A percentile compares a stretch with the other conserved stretches of the same genome.
Conservation (phyloP, 2,113 vertebrate genomes). For the Ageneiosus marmoratus region DNA sequence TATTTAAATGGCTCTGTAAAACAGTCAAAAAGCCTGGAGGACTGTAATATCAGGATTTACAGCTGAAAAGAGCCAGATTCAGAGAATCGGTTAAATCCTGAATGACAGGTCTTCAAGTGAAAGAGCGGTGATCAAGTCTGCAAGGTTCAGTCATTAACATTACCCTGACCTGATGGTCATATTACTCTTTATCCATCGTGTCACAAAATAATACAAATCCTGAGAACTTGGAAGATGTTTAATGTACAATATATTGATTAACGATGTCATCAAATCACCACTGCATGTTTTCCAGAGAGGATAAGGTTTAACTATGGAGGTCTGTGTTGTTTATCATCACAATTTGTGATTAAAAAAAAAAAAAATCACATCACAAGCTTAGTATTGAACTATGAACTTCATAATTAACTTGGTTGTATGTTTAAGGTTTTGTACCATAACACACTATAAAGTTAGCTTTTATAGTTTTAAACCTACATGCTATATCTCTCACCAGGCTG, state of each 20-base stretch:
- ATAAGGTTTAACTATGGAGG: conserved; percentile 7
- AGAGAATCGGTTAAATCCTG: conserved; percentile 50
- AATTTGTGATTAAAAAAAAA: neutral
- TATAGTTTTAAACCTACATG: neutral
- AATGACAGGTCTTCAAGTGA: conserved; percentile 50
- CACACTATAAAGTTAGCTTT: neutral
- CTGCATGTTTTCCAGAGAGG: conserved; percentile 17
- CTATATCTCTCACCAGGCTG: neutral
- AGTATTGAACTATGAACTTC: neutral
- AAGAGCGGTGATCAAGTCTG: conserved; percentile 26
- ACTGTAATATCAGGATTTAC: conserved; percentile 55
- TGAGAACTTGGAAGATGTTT: neutral
- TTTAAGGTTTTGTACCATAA: neutral
- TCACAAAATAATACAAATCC: neutral
- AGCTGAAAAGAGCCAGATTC: conserved; percentile 55
- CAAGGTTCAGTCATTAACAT: conserved; percentile 36
- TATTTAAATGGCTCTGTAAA: conserved; percentile 58
- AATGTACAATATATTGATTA: conserved; percentile 27
- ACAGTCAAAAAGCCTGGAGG: conserved; percentile 51
- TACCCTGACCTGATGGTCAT: conserved; percentile 7
- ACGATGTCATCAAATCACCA: conserved; percentile 18
- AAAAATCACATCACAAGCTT: neutral
- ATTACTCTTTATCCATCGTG: neutral
- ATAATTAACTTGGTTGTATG: neutral
- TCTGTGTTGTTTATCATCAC: conserved; percentile 12